Base-by-base conservation (phyloP, 2,113 vertebrate species). In the Daubentonia madagascariensis region DNA sequence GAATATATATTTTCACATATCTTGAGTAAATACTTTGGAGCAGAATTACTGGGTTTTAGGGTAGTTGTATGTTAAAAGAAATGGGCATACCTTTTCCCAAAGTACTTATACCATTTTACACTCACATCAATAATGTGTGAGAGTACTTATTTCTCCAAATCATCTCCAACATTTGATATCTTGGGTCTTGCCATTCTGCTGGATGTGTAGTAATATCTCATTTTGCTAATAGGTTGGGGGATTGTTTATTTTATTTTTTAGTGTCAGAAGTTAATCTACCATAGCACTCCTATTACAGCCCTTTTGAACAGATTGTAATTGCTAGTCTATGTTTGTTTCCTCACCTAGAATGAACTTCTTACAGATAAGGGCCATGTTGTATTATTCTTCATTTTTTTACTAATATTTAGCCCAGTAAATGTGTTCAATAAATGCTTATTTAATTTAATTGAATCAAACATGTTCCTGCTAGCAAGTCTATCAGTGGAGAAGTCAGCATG, bases 351-450 rank as follows among this genome's bases (percentile, higher is more conserved):
- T 85, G 61, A 95, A 91, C 30, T 65, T 23, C 57, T 92, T 28
- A 81, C 9, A 88, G 52, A 32, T 16, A 94, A 14, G 35, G n/a
- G 6, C 48, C 11, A 37, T 63, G 12, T 25, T 83, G 30, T 30
- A 85, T 52, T 79, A 40, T 20, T 95, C 48, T 68, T 96, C 89
- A 92, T 61, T 91, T 87, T 87, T 75, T 8, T 17, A 8, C 16
- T 57, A 54, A 67, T 63, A 63, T 91, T 96, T 96, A 89, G 67
- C n/a, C 40, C 52, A 54, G 68, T 68, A 67, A 95, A 54, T 89
- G 2, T 86, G 35, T 86, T 91, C 78, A 83, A 63, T 96, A 92
- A 94, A 89, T 54, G 73, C n/a, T 93, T 87, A 45, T 85, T 97
- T 89, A 90, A 88, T 72, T 91, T 93, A 91, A 93, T 76, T 86